phyloP scores from a whole-genome alignment of 2,113 vertebrate species.

The Cephalophus harveyi region DNA sequence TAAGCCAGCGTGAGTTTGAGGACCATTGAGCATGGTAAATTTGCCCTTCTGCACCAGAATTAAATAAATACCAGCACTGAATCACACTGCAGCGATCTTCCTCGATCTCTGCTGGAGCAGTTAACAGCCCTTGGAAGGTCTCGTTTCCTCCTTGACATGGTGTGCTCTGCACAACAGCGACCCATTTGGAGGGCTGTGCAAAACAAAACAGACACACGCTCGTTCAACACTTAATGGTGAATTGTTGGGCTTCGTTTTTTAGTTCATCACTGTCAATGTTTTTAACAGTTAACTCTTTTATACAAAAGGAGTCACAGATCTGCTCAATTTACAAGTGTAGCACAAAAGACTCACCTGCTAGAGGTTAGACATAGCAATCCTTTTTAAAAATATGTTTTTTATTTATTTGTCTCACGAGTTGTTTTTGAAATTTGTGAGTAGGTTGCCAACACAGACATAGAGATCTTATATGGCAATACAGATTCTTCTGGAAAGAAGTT shows the following conservation, averaged over 20 bases:
- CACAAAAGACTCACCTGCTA: background rate
- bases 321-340: background rate
- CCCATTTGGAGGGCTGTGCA: background rate
- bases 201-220: background rate
- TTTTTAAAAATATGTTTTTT: background rate
- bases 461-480: background rate
- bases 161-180: background rate
- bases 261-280: background rate
- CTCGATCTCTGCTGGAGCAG: background rate
- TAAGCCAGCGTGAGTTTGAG: conserved; percentile 36
- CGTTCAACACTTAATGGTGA: background rate
- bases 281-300: background rate
- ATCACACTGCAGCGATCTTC: background rate
- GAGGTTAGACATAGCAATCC: background rate
- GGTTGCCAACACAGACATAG: background rate
- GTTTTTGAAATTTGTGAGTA: background rate
- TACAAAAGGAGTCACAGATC: background rate
- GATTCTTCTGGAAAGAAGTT: background rate
- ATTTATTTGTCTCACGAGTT: background rate
- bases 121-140: conserved; percentile 39
- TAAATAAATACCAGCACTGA: conserved; percentile 45
- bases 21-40: conserved; percentile 8
- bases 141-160: conserved; percentile 37
- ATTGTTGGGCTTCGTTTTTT: background rate
- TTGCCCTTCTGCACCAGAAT: background rate